Evolutionary conservation across 2,888 invertebrate species (phyloP).

Genomic region (Mythimna pallens): DNA sequence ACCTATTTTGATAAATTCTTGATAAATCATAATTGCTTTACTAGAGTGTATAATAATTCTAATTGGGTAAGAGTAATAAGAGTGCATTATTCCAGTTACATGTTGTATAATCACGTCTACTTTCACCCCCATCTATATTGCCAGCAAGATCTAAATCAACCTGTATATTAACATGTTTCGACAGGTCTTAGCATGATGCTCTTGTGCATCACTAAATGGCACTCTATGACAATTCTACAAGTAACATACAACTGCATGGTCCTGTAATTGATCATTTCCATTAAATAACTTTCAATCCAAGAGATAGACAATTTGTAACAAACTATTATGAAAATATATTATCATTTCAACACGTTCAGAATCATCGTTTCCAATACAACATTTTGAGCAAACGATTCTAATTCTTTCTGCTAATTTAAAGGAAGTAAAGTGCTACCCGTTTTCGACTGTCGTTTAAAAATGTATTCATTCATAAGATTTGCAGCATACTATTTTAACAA

Average conservation of each 20-base stretch:
- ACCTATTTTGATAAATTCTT: no score
- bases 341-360: conserved; percentile 66
- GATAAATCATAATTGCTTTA: no score
- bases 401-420: conserved; percentile 55
- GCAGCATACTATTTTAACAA: conserved; percentile 69
- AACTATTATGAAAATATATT: conserved; percentile 80
- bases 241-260: conserved; percentile 70
- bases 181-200: conserved; percentile 27
- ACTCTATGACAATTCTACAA: conserved; percentile 69
- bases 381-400: conserved; percentile 70
- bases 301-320: conserved; percentile 74
- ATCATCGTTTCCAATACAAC: conserved; percentile 55
- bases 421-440: conserved; percentile 76
- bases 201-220: conserved; percentile 69
- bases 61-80: no score
- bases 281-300: conserved; percentile 71
- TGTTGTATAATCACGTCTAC: background rate
- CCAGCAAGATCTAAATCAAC: background rate
- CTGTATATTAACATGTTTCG: conserved; percentile 26
- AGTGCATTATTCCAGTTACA: no score
- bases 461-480: conserved; percentile 76
- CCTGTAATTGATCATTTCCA: conserved; percentile 74
- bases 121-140: background rate
- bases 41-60: no score
- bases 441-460: conserved; percentile 54